Conservation (phyloP, 2,797 vertebrate species). For the Coranthus polyacanthus region DNA sequence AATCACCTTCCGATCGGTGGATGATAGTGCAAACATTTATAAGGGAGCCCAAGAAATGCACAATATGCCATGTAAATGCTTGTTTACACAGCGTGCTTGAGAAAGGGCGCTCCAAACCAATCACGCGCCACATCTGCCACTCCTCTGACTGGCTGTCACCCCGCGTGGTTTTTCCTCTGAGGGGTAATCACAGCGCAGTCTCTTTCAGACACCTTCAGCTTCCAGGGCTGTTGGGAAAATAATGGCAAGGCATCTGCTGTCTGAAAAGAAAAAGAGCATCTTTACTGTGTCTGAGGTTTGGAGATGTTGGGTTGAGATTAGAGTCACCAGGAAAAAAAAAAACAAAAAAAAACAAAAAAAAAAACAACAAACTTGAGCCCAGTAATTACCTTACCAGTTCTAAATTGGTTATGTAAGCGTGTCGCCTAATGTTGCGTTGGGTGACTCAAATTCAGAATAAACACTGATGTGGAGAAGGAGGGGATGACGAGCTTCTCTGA, state of each 20-base stretch:
- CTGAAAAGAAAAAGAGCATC: slow-evolving; percentile 68
- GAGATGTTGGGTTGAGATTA: slow-evolving; percentile 49
- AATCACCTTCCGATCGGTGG: too few relatives aligned
- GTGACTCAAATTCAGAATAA: slow-evolving; percentile 16
- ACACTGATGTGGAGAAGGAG: slow-evolving; percentile 3
- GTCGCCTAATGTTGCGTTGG: slow-evolving; percentile 18
- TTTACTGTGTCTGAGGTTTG: slow-evolving; percentile 77
- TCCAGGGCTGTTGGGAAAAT: slow-evolving; percentile 63
- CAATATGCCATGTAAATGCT: slow-evolving; percentile 30
- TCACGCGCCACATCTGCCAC: slow-evolving; percentile 39
- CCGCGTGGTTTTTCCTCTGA: slow-evolving; percentile 72
- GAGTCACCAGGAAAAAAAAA: slow-evolving; percentile 33
- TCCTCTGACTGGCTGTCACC: slow-evolving; percentile 48
- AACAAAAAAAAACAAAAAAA: slow-evolving; percentile 25
- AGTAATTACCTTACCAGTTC: slow-evolving; percentile 54
- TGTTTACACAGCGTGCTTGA: slow-evolving; percentile 43
- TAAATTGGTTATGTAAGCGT: slow-evolving; percentile 46
- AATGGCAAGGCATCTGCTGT: slow-evolving; percentile 61
- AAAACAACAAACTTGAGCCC: slow-evolving; percentile 2
- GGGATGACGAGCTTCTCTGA: slow-evolving; percentile 11
- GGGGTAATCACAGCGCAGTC: slow-evolving; percentile 68
- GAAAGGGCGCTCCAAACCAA: slow-evolving; percentile 21
- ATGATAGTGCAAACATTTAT: background rate
- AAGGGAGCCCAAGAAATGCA: slow-evolving; percentile 16
- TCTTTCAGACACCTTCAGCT: slow-evolving; percentile 71